Conservation (phyloP, 2,797 vertebrate genomes). For the Gobionotothen gibberifrons region DNA sequence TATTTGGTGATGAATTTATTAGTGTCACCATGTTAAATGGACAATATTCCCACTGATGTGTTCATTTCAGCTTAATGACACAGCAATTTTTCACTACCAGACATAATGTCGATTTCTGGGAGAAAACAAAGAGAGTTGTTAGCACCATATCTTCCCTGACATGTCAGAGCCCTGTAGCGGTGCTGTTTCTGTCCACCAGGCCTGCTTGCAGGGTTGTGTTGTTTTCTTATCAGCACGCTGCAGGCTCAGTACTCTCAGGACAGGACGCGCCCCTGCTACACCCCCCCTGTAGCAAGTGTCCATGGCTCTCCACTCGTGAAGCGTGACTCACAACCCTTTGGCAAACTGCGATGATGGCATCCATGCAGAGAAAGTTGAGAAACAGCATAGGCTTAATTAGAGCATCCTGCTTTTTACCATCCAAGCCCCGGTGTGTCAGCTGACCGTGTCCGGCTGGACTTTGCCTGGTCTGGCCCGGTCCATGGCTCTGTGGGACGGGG, state of each 20-base stretch:
- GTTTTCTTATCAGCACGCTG: slow-evolving; percentile 61
- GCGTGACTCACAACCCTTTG: slow-evolving; percentile 78
- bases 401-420: slow-evolving; percentile 67
- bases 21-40: slow-evolving; percentile 68
- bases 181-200: slow-evolving; percentile 49
- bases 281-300: slow-evolving; percentile 63
- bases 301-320: slow-evolving; percentile 71
- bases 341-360: slow-evolving; percentile 66
- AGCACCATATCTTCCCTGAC: slow-evolving; percentile 60
- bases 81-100: slow-evolving; percentile 53
- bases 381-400: slow-evolving; percentile 83
- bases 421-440: slow-evolving; percentile 65
- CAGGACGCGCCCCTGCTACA: slow-evolving; percentile 62
- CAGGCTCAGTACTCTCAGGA: slow-evolving; percentile 56
- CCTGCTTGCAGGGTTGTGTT: slow-evolving; percentile 48
- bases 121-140: slow-evolving; percentile 61
- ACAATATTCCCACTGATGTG: slow-evolving; percentile 62
- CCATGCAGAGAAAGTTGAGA: slow-evolving; percentile 75
- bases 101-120: slow-evolving; percentile 55
- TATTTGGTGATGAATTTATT: slow-evolving; percentile 67
- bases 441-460: slow-evolving; percentile 57
- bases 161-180: slow-evolving; percentile 63
- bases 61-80: slow-evolving; percentile 66
- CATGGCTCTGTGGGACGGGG: slow-evolving; percentile 63
- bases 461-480: slow-evolving; percentile 52